Evolutionary conservation across 2,113 vertebrate genomes (phyloP).

Genomic region (Tenrec ecaudatus): DNA sequence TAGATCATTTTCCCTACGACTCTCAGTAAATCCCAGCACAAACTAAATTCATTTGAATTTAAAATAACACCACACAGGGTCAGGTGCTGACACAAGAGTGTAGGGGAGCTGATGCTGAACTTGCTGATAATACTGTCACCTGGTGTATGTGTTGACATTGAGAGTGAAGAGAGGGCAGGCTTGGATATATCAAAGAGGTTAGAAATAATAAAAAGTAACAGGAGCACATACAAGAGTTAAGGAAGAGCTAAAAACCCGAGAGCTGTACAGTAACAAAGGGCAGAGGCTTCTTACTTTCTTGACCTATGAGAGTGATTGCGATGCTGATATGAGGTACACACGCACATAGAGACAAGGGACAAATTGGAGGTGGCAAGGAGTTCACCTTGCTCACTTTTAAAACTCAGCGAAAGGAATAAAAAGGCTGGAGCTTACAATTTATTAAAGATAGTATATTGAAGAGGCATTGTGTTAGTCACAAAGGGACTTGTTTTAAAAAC

Average conservation of each 20-base stretch:
- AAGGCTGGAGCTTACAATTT: background rate
- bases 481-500: slow-evolving; percentile 42
- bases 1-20: slow-evolving; percentile 45
- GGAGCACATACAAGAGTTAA: background rate
- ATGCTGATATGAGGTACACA: background rate
- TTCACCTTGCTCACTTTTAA: slow-evolving; percentile 54
- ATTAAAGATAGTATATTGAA: slow-evolving; percentile 60
- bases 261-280: background rate
- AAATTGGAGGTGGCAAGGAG: slow-evolving; percentile 47
- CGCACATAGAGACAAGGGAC: background rate
- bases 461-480: background rate
- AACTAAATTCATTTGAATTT: slow-evolving; percentile 79
- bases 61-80: slow-evolving; percentile 62
- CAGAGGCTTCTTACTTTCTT: background rate
- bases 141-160: slow-evolving; percentile 62
- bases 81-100: slow-evolving; percentile 61
- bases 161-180: slow-evolving; percentile 52
- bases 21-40: slow-evolving; percentile 52
- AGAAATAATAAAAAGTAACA: slow-evolving; percentile 51
- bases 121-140: slow-evolving; percentile 59
- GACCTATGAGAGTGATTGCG: slow-evolving; percentile 59
- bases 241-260: background rate
- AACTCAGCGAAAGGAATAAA: slow-evolving; percentile 39
- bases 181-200: background rate
- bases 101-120: slow-evolving; percentile 29